A percentile compares a stretch with the other conserved stretches of the same genome.
These are phyloP conservation scores for Agapornis roseicollis DNA, from an alignment of 2,113 vertebrate genomes.

Conservation along the genomic window DNA sequence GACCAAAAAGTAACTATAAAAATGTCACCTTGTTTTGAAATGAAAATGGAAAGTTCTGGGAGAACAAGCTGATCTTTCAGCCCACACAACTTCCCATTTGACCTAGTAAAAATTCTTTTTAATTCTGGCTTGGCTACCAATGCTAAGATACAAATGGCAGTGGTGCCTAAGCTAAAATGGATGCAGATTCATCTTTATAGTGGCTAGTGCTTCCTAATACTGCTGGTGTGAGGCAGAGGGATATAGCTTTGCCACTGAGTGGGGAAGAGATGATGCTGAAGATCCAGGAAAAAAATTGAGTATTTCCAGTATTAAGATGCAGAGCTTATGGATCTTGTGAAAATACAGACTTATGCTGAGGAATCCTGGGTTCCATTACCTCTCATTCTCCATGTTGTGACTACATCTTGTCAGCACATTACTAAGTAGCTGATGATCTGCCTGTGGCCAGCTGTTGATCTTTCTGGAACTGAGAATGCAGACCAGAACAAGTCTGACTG, in stretches of 20 bases:
- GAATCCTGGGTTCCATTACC: background rate
- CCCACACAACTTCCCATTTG: background rate
- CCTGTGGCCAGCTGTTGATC: background rate
- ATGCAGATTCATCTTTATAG: background rate
- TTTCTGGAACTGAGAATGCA: background rate
- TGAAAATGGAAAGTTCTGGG: background rate
- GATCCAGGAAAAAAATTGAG: background rate
- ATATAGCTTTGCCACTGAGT: background rate
- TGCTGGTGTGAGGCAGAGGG: rapidly evolving
- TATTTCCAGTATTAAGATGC: background rate
- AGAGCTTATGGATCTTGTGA: background rate
- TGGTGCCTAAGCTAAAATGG: background rate
- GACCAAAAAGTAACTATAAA: background rate
- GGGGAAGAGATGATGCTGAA: background rate
- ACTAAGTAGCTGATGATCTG: background rate
- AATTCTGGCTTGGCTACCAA: background rate
- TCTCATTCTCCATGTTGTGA: background rate
- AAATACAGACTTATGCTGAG: background rate
- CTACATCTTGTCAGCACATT: rapidly evolving
- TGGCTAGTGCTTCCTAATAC: background rate
- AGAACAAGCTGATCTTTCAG: background rate
- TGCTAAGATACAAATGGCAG: background rate
- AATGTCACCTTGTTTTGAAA: background rate
- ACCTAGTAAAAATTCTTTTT: background rate
- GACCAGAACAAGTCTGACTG: background rate